phyloP scores from a whole-genome alignment of 1,140 invertebrate genomes.

The Asbolus verrucosus region DNA sequence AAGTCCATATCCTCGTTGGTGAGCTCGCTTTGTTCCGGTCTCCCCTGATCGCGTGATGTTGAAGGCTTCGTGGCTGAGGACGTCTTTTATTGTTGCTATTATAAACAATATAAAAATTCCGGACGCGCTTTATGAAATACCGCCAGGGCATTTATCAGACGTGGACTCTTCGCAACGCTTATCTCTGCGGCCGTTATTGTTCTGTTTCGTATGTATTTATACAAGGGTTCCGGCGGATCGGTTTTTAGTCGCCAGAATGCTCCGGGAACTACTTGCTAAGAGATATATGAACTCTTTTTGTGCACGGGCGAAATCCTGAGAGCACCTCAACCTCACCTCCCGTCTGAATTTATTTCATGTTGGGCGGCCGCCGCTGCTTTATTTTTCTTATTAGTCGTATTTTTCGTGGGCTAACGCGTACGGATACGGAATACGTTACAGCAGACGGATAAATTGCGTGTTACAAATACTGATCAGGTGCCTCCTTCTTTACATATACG shows the following conservation, averaged over 20 bases:
- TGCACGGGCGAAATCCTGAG: constrained; percentile 36
- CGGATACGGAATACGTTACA: constrained; percentile 24
- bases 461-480: constrained; percentile 33
- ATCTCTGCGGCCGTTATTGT: constrained; percentile 51
- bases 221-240: constrained; percentile 53
- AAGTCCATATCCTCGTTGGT: not conserved
- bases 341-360: constrained; percentile 13
- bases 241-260: constrained; percentile 54
- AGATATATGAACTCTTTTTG: constrained; percentile 55
- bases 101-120: constrained; percentile 50
- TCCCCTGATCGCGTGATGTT: constrained; percentile 19
- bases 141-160: constrained; percentile 37
- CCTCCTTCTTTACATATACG: not conserved
- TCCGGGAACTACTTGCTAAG: constrained; percentile 51
- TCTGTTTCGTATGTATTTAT: constrained; percentile 59
- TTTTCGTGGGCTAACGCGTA: constrained; percentile 15
- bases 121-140: constrained; percentile 42
- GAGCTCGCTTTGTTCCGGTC: constrained; percentile 7
- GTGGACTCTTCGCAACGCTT: constrained; percentile 15
- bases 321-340: constrained; percentile 5
- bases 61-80: not conserved
- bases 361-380: not conserved
- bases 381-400: constrained; percentile 38
- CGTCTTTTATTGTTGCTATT: constrained; percentile 42
- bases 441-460: constrained; percentile 17